Conservation (phyloP, 2,888 invertebrate genomes). For the Arge pagana region DNA sequence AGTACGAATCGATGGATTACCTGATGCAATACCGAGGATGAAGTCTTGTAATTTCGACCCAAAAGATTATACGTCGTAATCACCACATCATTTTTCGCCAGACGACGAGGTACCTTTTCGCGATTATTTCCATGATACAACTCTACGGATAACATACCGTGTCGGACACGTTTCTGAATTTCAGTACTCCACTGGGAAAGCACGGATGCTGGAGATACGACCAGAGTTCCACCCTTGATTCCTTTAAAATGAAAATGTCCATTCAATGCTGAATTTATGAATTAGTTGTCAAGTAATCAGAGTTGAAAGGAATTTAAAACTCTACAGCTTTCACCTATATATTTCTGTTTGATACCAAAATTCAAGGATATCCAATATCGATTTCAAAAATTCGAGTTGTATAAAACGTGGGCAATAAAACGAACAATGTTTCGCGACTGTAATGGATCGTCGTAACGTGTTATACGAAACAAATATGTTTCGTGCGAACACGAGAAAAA, state of each 20-base stretch:
- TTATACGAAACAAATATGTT: no score
- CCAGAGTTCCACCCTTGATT: conserved; percentile 74
- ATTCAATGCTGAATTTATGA: background rate
- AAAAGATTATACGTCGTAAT: conserved; percentile 87
- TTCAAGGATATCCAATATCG: no score
- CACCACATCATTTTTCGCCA: conserved; percentile 79
- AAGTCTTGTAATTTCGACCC: conserved; percentile 62
- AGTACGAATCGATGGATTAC: conserved; percentile 37
- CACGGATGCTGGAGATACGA: conserved; percentile 91
- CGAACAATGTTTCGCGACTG: no score
- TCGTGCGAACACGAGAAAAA: background rate
- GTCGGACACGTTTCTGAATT: conserved; percentile 67
- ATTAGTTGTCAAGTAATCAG: background rate
- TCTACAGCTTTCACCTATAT: no score
- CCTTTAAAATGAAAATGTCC: conserved; percentile 6
- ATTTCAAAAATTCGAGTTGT: no score
- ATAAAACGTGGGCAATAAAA: no score
- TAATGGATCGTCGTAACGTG: no score
- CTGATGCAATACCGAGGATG: conserved; percentile 43
- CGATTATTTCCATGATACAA: conserved; percentile 82
- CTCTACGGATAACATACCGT: conserved; percentile 67
- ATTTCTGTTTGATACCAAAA: no score
- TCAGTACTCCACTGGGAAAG: conserved; percentile 90
- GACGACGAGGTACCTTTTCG: conserved; percentile 59
- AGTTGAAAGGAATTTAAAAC: no score